phyloP scores from a whole-genome alignment of 2,888 invertebrate genomes.

The Trissoscelio sp. region DNA sequence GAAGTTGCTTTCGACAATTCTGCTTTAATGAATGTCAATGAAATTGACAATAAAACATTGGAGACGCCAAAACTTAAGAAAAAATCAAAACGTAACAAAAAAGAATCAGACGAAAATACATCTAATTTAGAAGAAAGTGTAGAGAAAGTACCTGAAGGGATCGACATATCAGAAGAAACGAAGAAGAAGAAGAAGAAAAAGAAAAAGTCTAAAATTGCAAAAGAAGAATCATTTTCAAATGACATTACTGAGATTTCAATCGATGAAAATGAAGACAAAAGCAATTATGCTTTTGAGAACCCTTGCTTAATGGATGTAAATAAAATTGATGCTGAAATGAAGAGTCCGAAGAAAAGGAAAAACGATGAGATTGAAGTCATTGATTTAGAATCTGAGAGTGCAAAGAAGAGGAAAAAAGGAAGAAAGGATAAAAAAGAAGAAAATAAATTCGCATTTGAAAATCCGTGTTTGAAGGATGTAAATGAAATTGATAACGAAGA shows the following conservation, averaged over 20 bases:
- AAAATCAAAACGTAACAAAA: neutral
- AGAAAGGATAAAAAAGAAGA: neutral
- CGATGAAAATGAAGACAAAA: neutral
- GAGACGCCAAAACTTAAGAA: neutral
- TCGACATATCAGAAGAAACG: neutral
- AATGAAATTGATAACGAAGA: slow-evolving; percentile 29
- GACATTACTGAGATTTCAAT: neutral
- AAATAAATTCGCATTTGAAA: slow-evolving; percentile 51
- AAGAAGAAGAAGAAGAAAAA: slow-evolving; percentile 1
- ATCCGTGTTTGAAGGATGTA: slow-evolving; percentile 40
- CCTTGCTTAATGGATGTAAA: slow-evolving; percentile 6
- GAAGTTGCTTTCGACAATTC: slow-evolving; percentile 63
- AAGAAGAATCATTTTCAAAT: slow-evolving; percentile 1
- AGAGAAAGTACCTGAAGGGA: neutral
- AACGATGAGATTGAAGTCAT: neutral
- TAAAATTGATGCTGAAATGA: neutral
- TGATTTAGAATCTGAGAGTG: neutral
- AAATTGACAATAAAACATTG: slow-evolving; percentile 27
- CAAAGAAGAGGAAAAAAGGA: neutral
- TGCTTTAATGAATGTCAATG: slow-evolving; percentile 25
- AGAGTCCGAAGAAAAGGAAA: slow-evolving; percentile 27
- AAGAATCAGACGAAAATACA: neutral
- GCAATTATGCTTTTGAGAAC: slow-evolving; percentile 34
- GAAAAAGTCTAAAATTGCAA: neutral
- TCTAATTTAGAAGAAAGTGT: neutral